Conservation (phyloP, 2,888 invertebrate species). For the Gymnosoma rotundatum region DNA sequence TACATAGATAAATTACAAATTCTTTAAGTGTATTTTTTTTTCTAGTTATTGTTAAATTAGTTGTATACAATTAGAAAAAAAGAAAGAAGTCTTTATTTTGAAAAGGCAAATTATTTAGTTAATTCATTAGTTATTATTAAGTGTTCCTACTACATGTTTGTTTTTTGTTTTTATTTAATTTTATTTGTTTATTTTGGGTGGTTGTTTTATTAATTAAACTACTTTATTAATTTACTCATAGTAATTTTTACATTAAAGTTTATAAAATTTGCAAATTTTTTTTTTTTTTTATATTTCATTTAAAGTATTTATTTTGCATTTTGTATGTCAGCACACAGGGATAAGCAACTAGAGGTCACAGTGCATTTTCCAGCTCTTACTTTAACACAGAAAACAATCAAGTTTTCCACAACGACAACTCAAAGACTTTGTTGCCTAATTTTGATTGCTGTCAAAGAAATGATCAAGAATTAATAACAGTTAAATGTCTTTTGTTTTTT, state of each 20-base stretch:
- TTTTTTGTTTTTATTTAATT: neutral
- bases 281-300: slow-evolving; percentile 38
- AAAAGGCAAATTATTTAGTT: slow-evolving; percentile 36
- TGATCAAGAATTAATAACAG: no score
- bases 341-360: neutral
- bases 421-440: no score
- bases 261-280: slow-evolving; percentile 44
- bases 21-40: slow-evolving; percentile 2
- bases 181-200: slow-evolving; percentile 56
- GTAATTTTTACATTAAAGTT: slow-evolving; percentile 24
- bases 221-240: slow-evolving; percentile 34
- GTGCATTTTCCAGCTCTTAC: neutral
- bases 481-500: no score
- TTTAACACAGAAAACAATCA: no score
- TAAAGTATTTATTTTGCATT: slow-evolving; percentile 36
- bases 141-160: slow-evolving; percentile 37
- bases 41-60: slow-evolving; percentile 41
- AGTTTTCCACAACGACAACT: no score
- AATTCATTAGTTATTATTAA: slow-evolving; percentile 29
- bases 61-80: slow-evolving; percentile 22
- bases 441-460: no score
- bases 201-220: slow-evolving; percentile 63
- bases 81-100: slow-evolving; percentile 39
- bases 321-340: slow-evolving; percentile 14
- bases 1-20: neutral